Percentiles rank a stretch among this genome's conserved stretches.
Evolutionary conservation across 2,888 invertebrate species (phyloP).

Genomic region (Alloscopus bannaensis): DNA sequence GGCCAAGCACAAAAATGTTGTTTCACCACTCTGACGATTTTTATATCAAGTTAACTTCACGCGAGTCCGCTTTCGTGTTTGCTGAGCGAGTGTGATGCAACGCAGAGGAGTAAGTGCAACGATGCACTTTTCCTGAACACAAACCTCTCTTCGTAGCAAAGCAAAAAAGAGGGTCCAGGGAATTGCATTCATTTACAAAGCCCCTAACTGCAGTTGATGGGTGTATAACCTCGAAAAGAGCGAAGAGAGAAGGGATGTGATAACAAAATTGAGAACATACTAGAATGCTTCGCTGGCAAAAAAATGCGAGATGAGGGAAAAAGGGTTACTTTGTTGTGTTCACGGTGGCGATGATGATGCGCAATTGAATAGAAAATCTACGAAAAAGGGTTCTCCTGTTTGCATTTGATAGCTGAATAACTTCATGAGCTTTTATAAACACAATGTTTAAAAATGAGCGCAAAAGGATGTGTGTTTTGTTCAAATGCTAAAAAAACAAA

Average conservation of each 20-base stretch:
- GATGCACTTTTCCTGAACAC: not conserved
- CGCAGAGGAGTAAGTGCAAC: not conserved
- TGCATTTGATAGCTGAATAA: not conserved
- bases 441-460: not conserved
- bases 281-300: conserved; percentile 37
- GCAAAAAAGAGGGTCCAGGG: not conserved
- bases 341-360: not conserved
- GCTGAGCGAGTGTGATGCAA: not conserved
- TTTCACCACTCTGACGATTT: too few species aligned
- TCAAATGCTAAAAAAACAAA: not conserved
- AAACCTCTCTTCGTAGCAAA: not conserved
- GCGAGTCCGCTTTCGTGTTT: too few species aligned
- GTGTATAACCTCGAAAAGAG: not conserved
- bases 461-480: not conserved
- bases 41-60: too few species aligned
- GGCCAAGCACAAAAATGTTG: too few species aligned
- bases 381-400: conserved; percentile 15
- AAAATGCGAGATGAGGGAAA: conserved; percentile 3
- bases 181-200: not conserved
- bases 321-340: conserved; percentile 38
- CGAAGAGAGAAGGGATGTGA: conserved; percentile 32
- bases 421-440: not conserved
- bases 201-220: not conserved
- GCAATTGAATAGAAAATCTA: conserved; percentile 33
- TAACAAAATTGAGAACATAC: conserved; percentile 45